A percentile compares a stretch with the other conserved stretches of the same genome.
Conservation (phyloP, 2,797 vertebrate species). For the Sebastes goodei region DNA sequence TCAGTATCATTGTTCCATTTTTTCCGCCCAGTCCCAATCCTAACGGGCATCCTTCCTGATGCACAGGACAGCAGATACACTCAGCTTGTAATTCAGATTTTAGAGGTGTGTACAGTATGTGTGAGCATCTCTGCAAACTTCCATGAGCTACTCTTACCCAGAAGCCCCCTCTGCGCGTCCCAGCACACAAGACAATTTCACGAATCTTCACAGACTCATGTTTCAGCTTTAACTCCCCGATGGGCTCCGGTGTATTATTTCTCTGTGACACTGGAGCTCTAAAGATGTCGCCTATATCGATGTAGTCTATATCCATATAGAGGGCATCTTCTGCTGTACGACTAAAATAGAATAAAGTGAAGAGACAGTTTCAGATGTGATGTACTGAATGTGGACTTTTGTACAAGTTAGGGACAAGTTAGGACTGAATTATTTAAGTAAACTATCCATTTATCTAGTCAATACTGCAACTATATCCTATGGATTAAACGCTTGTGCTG, state of each 20-base stretch:
- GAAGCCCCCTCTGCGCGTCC: neutral
- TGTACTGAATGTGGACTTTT: too few species aligned
- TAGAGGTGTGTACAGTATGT: neutral
- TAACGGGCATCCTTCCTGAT: neutral
- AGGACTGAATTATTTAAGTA: neutral
- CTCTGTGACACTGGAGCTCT: slow-evolving; percentile 29
- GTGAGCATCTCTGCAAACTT: neutral
- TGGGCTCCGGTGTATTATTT: slow-evolving; percentile 17
- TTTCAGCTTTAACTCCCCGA: slow-evolving; percentile 4
- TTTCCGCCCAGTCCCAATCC: neutral
- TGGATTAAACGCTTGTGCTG: neutral
- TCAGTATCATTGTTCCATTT: neutral
- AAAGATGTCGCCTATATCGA: slow-evolving; percentile 14
- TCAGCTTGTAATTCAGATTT: neutral
- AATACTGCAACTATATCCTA: neutral
- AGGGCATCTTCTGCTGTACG: neutral
- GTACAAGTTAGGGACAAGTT: neutral
- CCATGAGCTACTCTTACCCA: neutral
- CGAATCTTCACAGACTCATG: neutral
- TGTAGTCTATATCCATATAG: neutral
- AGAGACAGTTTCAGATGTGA: neutral
- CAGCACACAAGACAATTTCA: neutral
- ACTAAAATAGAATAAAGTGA: slow-evolving; percentile 29
- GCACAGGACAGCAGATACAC: neutral
- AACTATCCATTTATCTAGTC: neutral